Conservation (phyloP, 2,113 vertebrate genomes). For the Indri indri region DNA sequence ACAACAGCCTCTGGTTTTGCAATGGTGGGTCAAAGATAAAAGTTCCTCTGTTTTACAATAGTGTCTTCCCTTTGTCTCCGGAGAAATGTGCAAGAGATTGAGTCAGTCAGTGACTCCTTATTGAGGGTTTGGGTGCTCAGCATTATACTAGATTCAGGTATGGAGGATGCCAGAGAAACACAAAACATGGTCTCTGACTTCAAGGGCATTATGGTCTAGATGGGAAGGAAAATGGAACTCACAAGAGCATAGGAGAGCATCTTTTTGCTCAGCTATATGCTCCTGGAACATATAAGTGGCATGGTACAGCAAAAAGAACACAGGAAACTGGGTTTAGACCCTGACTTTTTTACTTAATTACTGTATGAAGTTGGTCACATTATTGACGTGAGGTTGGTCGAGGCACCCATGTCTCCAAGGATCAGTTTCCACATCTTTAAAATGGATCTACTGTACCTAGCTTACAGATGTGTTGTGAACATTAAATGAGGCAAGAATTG, state of each 20-base stretch:
- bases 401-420: not conserved
- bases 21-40: not conserved
- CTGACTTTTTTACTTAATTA: not conserved
- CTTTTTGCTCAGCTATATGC: not conserved
- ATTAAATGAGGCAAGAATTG: not conserved
- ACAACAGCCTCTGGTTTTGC: not conserved
- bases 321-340: not conserved
- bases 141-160: not conserved
- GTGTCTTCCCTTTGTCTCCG: not conserved
- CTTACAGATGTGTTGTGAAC: not conserved
- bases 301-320: not conserved
- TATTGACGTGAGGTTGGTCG: not conserved
- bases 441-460: not conserved
- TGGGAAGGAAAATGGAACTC: not conserved
- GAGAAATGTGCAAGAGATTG: not conserved
- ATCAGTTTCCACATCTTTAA: not conserved
- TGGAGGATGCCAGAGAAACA: not conserved
- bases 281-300: not conserved
- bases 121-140: not conserved
- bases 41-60: not conserved
- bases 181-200: not conserved
- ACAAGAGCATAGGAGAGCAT: not conserved
- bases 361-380: not conserved
- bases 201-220: not conserved
- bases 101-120: not conserved